Evolutionary conservation across 2,888 invertebrate species (phyloP).

Genomic region (Temnothorax rugatulus): DNA sequence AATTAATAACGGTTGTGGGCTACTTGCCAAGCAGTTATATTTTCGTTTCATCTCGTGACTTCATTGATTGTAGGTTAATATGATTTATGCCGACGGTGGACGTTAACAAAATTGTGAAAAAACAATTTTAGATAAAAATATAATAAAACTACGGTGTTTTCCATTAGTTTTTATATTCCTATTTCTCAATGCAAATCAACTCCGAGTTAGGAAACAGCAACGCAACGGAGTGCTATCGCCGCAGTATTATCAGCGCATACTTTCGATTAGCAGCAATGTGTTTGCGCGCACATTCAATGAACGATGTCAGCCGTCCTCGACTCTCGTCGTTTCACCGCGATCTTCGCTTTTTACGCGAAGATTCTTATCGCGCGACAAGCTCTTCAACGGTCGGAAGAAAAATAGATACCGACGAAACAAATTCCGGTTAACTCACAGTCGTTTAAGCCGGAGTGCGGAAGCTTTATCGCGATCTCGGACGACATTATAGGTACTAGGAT

Average conservation of each 20-base stretch:
- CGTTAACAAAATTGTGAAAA: not conserved
- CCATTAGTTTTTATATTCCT: not conserved
- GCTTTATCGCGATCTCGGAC: slow-evolving; percentile 74
- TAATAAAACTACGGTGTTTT: not conserved
- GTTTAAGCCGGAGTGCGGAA: slow-evolving; percentile 67
- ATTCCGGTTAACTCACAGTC: slow-evolving; percentile 65
- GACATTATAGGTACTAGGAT: slow-evolving; percentile 75
- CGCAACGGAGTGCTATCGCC: not conserved
- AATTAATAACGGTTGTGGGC: slow-evolving; percentile 3
- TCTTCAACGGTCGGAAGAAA: slow-evolving; percentile 42
- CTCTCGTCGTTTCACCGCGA: not conserved
- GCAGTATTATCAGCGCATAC: not conserved
- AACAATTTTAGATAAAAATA: not conserved
- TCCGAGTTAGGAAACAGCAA: slow-evolving; percentile 15
- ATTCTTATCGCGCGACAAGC: slow-evolving; percentile 45
- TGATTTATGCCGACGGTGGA: not conserved
- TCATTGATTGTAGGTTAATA: slow-evolving; percentile 5
- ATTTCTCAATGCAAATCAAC: slow-evolving; percentile 11
- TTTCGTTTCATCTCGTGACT: slow-evolving; percentile 1
- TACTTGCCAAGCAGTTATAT: not conserved
- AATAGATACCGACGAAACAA: slow-evolving; percentile 61
- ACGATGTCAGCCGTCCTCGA: not conserved
- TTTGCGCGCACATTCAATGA: slow-evolving; percentile 32
- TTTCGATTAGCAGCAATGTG: slow-evolving; percentile 50
- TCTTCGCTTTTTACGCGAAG: slow-evolving; percentile 34